Conservation (phyloP, 2,113 vertebrate genomes). For the Lamprotornis superbus region DNA sequence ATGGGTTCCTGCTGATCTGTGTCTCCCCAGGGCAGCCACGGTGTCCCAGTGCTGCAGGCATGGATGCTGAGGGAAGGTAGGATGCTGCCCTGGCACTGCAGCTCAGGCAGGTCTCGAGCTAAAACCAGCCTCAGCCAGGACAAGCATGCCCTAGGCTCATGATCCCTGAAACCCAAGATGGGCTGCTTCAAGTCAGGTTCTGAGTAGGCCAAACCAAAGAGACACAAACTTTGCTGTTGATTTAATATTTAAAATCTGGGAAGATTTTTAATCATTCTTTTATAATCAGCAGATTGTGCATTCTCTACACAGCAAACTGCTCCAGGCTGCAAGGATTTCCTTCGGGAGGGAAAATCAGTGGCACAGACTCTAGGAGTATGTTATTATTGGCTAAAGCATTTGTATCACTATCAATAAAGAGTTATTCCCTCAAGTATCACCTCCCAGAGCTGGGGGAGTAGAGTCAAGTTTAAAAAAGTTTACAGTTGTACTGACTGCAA, state of each 20-base stretch:
- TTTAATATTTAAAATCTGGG: neutral
- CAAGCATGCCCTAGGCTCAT: rapidly evolving
- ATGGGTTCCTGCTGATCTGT: neutral
- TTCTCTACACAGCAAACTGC: neutral
- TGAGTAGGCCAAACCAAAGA: neutral
- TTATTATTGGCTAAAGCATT: neutral
- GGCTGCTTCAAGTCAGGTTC: neutral
- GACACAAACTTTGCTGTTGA: neutral
- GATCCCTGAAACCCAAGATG: neutral
- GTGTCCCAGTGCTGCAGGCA: neutral
- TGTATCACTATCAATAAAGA: neutral
- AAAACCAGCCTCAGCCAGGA: neutral
- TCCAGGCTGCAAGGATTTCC: neutral
- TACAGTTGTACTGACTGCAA: neutral
- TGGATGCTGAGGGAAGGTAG: neutral
- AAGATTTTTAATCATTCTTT: neutral
- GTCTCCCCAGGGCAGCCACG: rapidly evolving
- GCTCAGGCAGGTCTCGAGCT: neutral
- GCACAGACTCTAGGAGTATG: neutral
- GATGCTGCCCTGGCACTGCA: neutral
- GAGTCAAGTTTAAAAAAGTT: neutral
- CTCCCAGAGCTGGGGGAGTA: neutral
- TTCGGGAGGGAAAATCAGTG: neutral
- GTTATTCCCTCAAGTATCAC: neutral
- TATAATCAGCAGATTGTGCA: neutral